Conservation (phyloP, 2,888 invertebrate genomes). For the Lycaena phlaeas region DNA sequence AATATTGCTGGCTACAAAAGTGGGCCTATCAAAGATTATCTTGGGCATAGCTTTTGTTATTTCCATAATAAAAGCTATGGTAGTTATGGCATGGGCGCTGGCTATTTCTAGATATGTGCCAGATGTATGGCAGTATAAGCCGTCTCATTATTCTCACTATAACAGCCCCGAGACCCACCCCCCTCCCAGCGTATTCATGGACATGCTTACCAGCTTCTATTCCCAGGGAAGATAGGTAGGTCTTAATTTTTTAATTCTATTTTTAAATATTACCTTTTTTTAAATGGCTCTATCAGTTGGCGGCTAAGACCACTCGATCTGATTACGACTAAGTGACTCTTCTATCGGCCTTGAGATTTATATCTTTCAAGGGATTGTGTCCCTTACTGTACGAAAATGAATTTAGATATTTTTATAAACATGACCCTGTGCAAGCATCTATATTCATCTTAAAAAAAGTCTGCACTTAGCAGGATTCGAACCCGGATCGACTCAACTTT, state of each 20-base stretch:
- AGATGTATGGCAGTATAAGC: conserved; percentile 37
- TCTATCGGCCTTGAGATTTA: too few species aligned
- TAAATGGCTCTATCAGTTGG: too few species aligned
- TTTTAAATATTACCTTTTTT: neutral
- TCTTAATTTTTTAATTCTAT: neutral
- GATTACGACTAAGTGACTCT: too few species aligned
- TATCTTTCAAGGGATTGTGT: too few species aligned
- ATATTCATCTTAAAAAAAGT: too few species aligned
- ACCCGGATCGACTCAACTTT: too few species aligned
- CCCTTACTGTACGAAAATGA: too few species aligned
- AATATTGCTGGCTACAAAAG: conserved; percentile 46
- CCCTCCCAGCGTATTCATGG: conserved; percentile 20
- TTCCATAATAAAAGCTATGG: conserved; percentile 40
- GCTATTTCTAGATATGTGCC: conserved; percentile 49
- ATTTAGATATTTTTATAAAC: too few species aligned
- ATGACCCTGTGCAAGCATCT: too few species aligned
- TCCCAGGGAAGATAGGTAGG: neutral
- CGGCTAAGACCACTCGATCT: too few species aligned
- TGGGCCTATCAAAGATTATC: conserved; percentile 50
- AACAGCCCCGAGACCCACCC: conserved; percentile 12
- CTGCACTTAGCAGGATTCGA: too few species aligned
- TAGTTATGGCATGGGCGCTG: conserved; percentile 49
- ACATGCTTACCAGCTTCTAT: conserved; percentile 21
- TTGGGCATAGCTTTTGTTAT: conserved; percentile 43
- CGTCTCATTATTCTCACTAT: conserved; percentile 18